A percentile compares a stretch with the other conserved stretches of the same genome.
These are phyloP conservation scores for Aporophyla lueneburgensis DNA, from an alignment of 2,888 invertebrate species.

Conservation along the genomic window DNA sequence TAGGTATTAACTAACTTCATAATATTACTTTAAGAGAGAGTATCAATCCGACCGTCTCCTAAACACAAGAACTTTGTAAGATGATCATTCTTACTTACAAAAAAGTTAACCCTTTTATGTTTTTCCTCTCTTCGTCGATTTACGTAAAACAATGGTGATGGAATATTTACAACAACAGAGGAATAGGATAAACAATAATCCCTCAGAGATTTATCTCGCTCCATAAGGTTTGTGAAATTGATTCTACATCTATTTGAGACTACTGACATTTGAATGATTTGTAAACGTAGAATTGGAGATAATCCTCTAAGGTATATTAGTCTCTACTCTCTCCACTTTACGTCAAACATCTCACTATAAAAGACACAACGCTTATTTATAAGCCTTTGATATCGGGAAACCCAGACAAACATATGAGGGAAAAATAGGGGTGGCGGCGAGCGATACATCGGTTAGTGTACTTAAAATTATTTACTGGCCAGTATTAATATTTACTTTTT, in stretches of 20 bases:
- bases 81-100: slow-evolving; percentile 43
- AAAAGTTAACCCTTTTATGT: slow-evolving; percentile 30
- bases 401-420: slow-evolving; percentile 33
- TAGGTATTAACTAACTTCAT: too few relatives aligned
- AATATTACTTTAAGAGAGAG: too few relatives aligned
- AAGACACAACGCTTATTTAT: slow-evolving; percentile 37
- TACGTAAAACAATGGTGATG: slow-evolving; percentile 35
- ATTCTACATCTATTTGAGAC: slow-evolving; percentile 27
- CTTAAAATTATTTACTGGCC: slow-evolving; percentile 35
- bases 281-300: slow-evolving; percentile 38
- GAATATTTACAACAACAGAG: slow-evolving; percentile 36
- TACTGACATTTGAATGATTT: slow-evolving; percentile 46
- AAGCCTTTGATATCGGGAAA: slow-evolving; percentile 37
- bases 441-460: slow-evolving; percentile 45
- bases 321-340: neutral
- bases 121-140: slow-evolving; percentile 31
- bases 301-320: slow-evolving; percentile 22
- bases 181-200: slow-evolving; percentile 41
- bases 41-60: neutral
- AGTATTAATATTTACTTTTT: slow-evolving; percentile 37
- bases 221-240: slow-evolving; percentile 35
- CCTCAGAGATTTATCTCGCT: slow-evolving; percentile 33
- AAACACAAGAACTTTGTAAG: slow-evolving; percentile 23
- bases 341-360: neutral
- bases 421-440: slow-evolving; percentile 26